phyloP scores from a whole-genome alignment of 2,797 vertebrate genomes.

The Thalassophryne amazonica region DNA sequence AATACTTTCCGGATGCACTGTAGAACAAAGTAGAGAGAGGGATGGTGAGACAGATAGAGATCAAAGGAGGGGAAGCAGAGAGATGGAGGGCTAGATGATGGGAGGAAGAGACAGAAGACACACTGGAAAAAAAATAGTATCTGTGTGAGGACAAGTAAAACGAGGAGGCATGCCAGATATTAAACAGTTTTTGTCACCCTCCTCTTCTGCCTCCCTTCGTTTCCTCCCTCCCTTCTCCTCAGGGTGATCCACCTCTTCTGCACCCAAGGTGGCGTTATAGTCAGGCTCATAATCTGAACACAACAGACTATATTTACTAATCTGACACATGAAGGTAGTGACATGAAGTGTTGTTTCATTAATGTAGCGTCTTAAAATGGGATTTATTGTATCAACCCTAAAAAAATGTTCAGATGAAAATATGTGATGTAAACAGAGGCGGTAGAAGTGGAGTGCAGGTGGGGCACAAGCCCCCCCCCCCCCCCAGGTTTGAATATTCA shows the following conservation, averaged over 20 bases:
- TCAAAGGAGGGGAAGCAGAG: background rate
- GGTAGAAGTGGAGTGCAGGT: too few species aligned
- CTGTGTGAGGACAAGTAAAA: background rate
- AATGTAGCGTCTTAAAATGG: too few species aligned
- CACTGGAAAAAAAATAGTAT: too few species aligned
- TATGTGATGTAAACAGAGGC: too few species aligned
- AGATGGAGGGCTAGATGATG: background rate
- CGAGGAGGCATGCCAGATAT: conserved; percentile 66
- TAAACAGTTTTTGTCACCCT: conserved; percentile 52
- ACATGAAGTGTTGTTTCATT: too few species aligned
- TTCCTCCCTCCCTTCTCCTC: conserved; percentile 56
- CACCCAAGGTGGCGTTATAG: conserved; percentile 62
- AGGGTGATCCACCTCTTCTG: conserved; percentile 55
- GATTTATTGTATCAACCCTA: too few species aligned
- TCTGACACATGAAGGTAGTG: too few species aligned
- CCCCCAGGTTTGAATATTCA: too few species aligned
- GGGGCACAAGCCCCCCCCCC: too few species aligned
- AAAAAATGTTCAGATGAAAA: too few species aligned
- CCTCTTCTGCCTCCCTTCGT: conserved; percentile 44
- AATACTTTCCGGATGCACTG: too few species aligned
- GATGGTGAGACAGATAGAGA: background rate
- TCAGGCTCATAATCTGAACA: conserved; percentile 72
- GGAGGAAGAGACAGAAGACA: background rate
- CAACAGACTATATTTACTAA: conserved; percentile 39
- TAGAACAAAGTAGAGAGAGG: background rate